Evolutionary conservation across 2,113 vertebrate genomes (phyloP).

Genomic region (Eira barbara): DNA sequence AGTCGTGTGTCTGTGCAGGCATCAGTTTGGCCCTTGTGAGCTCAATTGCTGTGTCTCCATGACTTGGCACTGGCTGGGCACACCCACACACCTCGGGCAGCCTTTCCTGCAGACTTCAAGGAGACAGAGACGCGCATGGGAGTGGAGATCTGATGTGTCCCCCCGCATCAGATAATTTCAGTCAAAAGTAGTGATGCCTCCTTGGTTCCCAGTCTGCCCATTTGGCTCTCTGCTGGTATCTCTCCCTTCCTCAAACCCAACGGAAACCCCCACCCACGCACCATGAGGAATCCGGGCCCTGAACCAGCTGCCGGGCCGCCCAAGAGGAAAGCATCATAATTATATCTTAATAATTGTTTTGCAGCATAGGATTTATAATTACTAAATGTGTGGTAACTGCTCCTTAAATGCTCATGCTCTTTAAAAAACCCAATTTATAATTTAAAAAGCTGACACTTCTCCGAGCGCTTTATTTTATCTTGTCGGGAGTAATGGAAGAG

Average conservation of each 20-base stretch:
- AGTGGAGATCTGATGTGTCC: rapidly evolving
- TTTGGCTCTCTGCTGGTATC: too few relatives aligned
- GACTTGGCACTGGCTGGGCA: background rate
- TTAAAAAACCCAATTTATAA: slow-evolving; percentile 92
- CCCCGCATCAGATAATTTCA: rapidly evolving
- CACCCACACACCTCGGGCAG: rapidly evolving
- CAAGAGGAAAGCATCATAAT: slow-evolving; percentile 79
- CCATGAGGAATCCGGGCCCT: slow-evolving; percentile 62
- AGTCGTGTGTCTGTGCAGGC: background rate
- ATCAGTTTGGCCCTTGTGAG: rapidly evolving
- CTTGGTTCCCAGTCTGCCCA: rapidly evolving
- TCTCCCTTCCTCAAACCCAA: background rate
- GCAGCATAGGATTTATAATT: slow-evolving; percentile 91
- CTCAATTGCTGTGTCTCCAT: background rate
- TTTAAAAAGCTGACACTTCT: slow-evolving; percentile 91
- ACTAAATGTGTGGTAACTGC: slow-evolving; percentile 92
- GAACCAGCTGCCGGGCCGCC: slow-evolving; percentile 72
- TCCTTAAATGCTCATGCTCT: slow-evolving; percentile 90
- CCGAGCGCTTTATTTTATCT: slow-evolving; percentile 89
- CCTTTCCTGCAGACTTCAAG: background rate
- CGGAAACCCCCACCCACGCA: background rate
- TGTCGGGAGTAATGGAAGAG: slow-evolving; percentile 90
- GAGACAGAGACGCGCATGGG: rapidly evolving
- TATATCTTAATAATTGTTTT: slow-evolving; percentile 86
- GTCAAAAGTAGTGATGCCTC: background rate